These are phyloP conservation scores for Amazona guildingii DNA, from an alignment of 2,113 vertebrate genomes.

Conservation along the genomic window DNA sequence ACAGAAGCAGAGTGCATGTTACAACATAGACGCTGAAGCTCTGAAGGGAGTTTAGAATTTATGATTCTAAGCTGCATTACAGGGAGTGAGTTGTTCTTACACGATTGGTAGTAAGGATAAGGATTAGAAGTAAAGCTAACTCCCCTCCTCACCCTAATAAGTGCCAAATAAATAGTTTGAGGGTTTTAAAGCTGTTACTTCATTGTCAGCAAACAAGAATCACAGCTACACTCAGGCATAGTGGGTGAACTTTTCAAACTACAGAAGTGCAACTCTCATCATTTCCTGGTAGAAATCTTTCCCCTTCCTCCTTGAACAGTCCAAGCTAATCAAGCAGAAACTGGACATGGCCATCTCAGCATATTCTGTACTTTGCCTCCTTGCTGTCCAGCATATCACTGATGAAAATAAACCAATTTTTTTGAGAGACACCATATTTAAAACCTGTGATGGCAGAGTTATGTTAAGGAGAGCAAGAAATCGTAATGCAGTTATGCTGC, in stretches of 20 bases:
- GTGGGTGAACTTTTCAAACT: slow-evolving; percentile 25
- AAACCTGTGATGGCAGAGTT: not conserved
- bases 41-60: not conserved
- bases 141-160: not conserved
- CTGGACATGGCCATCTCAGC: not conserved
- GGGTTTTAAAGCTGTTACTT: not conserved
- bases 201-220: not conserved
- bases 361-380: not conserved
- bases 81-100: not conserved
- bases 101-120: not conserved
- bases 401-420: not conserved
- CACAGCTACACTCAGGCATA: not conserved
- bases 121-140: not conserved
- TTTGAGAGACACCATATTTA: not conserved
- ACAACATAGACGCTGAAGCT: rapidly evolving
- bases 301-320: not conserved
- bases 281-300: slow-evolving; percentile 1
- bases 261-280: not conserved
- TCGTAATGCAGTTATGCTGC: not conserved
- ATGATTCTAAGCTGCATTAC: not conserved
- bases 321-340: not conserved
- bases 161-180: not conserved
- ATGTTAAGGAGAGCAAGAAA: not conserved
- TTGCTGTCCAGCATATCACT: not conserved
- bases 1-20: not conserved